A percentile compares a stretch with the other conserved stretches of the same genome.
Conservation (phyloP, 2,797 vertebrate species). For the Knipowitschia caucasica region DNA sequence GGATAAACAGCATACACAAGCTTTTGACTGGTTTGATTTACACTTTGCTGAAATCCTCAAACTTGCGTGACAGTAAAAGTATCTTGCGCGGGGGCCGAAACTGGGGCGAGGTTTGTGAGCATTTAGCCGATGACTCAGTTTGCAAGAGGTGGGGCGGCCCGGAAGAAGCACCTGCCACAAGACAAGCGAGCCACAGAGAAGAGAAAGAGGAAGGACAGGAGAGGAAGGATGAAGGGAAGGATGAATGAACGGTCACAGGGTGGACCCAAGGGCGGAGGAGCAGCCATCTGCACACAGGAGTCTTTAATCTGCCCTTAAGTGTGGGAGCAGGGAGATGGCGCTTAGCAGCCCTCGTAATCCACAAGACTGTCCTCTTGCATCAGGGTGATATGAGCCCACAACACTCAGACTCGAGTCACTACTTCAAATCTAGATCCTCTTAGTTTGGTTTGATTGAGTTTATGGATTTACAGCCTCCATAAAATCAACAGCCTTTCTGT, state of each 20-base stretch:
- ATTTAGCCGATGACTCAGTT: slow-evolving; percentile 42
- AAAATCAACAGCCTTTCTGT: not conserved
- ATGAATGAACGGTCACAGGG: slow-evolving; percentile 33
- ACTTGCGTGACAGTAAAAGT: slow-evolving; percentile 5
- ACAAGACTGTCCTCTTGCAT: slow-evolving; percentile 50
- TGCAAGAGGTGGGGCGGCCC: slow-evolving; percentile 32
- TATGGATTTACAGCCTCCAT: slow-evolving; percentile 20
- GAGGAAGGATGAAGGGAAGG: slow-evolving; percentile 19
- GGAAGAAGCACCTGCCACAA: slow-evolving; percentile 45
- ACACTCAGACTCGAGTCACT: slow-evolving; percentile 16
- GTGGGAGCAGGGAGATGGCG: slow-evolving; percentile 44
- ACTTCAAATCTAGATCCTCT: slow-evolving; percentile 26
- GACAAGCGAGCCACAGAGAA: slow-evolving; percentile 14
- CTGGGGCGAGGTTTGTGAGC: slow-evolving; percentile 19
- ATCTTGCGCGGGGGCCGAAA: slow-evolving; percentile 12
- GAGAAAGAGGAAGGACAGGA: slow-evolving; percentile 10
- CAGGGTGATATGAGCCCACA: slow-evolving; percentile 42
- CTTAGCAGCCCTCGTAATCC: slow-evolving; percentile 61
- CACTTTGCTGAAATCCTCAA: slow-evolving; percentile 12
- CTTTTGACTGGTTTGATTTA: slow-evolving; percentile 4
- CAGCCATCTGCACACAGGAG: slow-evolving; percentile 56
- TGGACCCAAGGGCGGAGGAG: slow-evolving; percentile 41
- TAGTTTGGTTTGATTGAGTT: slow-evolving; percentile 21
- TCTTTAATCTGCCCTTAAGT: slow-evolving; percentile 63
- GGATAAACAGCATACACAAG: not conserved